phyloP scores from a whole-genome alignment of 2,113 vertebrate genomes.

The Myrmophylax atrothorax region DNA sequence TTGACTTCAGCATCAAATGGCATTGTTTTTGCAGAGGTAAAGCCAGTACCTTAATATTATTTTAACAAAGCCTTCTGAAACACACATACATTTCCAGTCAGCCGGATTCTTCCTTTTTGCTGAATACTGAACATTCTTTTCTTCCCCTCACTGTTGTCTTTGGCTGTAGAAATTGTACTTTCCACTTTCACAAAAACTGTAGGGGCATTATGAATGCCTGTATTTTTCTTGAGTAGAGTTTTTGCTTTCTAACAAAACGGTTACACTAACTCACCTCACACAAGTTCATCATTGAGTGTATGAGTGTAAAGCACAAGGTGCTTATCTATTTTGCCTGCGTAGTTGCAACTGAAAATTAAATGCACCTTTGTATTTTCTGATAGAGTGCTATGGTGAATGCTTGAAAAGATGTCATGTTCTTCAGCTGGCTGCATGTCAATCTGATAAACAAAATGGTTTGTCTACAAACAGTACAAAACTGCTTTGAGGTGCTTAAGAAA shows the following conservation, averaged over 20 bases:
- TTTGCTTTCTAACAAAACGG: constrained; percentile 67
- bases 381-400: neutral
- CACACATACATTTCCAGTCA: constrained; percentile 70
- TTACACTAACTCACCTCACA: neutral
- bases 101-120: constrained; percentile 75
- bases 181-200: constrained; percentile 76
- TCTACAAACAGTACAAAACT: neutral
- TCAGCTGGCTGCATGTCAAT: neutral
- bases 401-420: constrained; percentile 7
- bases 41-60: constrained; percentile 52
- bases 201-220: constrained; percentile 64
- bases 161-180: constrained; percentile 75
- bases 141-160: constrained; percentile 78
- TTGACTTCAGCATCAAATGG: neutral
- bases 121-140: constrained; percentile 78
- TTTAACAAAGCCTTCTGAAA: constrained; percentile 63
- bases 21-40: constrained; percentile 29
- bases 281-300: neutral
- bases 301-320: neutral
- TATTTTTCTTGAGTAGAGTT: constrained; percentile 63
- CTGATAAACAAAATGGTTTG: neutral
- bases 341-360: neutral
- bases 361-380: neutral
- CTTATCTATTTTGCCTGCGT: neutral
- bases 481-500: neutral